Evolutionary conservation across 2,113 vertebrate species (phyloP).

Genomic region (Geothlypis trichas): DNA sequence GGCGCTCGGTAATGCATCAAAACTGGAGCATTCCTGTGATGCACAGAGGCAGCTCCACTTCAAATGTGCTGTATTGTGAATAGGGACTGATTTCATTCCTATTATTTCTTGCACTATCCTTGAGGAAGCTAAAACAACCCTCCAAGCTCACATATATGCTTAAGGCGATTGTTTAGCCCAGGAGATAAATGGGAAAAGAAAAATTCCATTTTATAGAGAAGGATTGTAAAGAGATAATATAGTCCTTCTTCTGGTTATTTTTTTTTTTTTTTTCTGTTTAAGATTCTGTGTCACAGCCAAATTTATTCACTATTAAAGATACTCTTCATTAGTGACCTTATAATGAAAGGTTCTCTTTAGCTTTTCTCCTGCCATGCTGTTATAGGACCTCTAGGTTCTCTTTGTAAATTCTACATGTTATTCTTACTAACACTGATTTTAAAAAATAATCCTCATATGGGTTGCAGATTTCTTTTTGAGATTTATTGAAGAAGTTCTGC

Average conservation of each 20-base stretch:
- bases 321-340: slow-evolving; percentile 39
- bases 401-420: slow-evolving; percentile 43
- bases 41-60: not conserved
- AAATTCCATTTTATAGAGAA: slow-evolving; percentile 3
- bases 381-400: not conserved
- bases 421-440: not conserved
- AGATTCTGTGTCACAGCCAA: slow-evolving; percentile 13
- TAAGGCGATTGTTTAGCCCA: slow-evolving; percentile 38
- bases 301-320: slow-evolving; percentile 60
- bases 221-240: slow-evolving; percentile 11
- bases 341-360: slow-evolving; percentile 58
- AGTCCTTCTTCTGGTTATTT: slow-evolving; percentile 2
- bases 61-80: not conserved
- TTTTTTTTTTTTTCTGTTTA: slow-evolving; percentile 37
- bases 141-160: slow-evolving; percentile 17
- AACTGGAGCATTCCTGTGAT: not conserved
- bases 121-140: slow-evolving; percentile 55
- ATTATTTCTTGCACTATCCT: slow-evolving; percentile 19
- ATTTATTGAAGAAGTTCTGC: not conserved
- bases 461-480: not conserved
- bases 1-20: not conserved
- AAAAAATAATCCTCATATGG: not conserved
- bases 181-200: slow-evolving; percentile 14
- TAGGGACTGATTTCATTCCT: not conserved
- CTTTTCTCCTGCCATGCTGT: slow-evolving; percentile 21